phyloP scores from a whole-genome alignment of 2,888 invertebrate species.

The Folsomia manolachei region DNA sequence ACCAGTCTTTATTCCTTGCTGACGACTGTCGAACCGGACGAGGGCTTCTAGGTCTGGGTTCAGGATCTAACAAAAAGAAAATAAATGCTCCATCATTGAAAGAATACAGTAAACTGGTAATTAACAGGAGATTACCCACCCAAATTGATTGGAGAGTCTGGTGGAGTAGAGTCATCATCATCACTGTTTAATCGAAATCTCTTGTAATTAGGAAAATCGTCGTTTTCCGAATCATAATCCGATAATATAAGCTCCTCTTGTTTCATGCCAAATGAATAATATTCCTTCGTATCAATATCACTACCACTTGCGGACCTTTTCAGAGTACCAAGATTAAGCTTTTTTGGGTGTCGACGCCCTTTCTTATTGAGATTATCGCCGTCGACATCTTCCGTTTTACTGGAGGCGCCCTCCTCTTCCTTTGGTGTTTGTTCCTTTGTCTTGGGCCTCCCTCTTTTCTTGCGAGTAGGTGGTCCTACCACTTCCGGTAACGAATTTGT shows the following conservation, averaged over 20 bases:
- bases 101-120: no score
- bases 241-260: background rate
- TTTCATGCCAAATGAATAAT: background rate
- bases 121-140: no score
- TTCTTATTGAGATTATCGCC: background rate
- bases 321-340: background rate
- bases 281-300: background rate
- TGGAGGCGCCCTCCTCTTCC: background rate
- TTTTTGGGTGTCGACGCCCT: background rate
- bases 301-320: background rate
- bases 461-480: background rate
- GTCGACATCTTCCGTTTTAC: background rate
- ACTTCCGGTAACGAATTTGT: no score
- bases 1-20: constrained; percentile 16
- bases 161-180: background rate
- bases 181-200: background rate
- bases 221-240: background rate
- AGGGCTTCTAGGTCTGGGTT: background rate
- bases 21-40: constrained; percentile 9
- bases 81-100: background rate
- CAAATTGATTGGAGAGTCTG: constrained; percentile 9
- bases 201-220: background rate
- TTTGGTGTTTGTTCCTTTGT: background rate
- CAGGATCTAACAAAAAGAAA: background rate
- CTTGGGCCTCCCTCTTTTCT: background rate